Conservation (phyloP, 2,113 vertebrate species). For the Plotosus lineatus region DNA sequence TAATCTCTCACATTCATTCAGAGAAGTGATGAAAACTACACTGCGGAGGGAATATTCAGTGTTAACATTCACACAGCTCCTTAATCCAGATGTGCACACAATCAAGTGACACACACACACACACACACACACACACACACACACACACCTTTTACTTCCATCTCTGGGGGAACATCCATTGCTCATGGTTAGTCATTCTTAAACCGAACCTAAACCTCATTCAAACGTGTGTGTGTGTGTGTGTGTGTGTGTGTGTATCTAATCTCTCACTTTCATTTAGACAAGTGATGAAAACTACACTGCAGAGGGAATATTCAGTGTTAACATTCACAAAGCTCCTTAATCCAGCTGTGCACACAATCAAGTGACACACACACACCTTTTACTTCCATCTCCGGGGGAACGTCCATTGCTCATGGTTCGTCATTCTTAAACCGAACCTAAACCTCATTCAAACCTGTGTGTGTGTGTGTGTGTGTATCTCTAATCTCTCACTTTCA, state of each 20-base stretch:
- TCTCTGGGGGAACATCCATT: no score
- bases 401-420: no score
- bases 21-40: not conserved
- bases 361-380: no score
- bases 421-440: no score
- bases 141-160: no score
- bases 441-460: no score
- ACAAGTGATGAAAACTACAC: not conserved
- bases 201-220: no score
- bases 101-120: no score
- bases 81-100: not conserved
- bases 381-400: no score
- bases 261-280: not conserved
- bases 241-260: not conserved
- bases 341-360: not conserved
- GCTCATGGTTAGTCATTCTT: no score
- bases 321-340: not conserved
- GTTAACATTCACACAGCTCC: not conserved
- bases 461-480: not conserved
- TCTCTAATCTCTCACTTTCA: not conserved
- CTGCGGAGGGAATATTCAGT: not conserved
- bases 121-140: no score
- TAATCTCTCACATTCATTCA: not conserved
- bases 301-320: not conserved
- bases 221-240: not conserved